A percentile compares a stretch with the other conserved stretches of the same genome.
Conservation (phyloP, 2,888 invertebrate genomes). For the Tipula helvola region DNA sequence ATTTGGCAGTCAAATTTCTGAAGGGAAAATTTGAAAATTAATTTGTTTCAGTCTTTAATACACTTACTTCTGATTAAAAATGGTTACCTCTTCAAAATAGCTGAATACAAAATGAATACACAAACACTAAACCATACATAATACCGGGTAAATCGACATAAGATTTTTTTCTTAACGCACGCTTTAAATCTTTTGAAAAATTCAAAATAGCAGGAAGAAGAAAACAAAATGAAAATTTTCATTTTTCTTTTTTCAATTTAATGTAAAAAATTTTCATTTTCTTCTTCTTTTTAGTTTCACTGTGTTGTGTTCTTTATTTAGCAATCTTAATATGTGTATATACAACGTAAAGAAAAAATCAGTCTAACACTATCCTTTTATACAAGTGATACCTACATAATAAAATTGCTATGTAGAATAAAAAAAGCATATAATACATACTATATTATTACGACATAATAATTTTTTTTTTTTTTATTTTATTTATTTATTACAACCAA, state of each 20-base stretch:
- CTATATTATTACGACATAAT: background rate
- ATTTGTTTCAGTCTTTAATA: no score
- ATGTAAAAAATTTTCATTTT: background rate
- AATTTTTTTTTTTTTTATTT: background rate
- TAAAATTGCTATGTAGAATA: background rate
- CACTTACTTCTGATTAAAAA: no score
- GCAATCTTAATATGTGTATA: background rate
- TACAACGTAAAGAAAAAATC: background rate
- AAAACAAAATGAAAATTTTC: background rate
- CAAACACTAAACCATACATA: background rate
- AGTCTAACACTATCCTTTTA: background rate
- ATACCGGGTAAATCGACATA: background rate
- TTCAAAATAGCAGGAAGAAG: background rate
- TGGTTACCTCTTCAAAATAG: no score
- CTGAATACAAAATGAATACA: background rate
- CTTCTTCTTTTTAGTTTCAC: background rate
- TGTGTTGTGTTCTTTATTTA: constrained; percentile 4
- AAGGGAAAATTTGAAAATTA: no score
- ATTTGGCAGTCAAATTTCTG: no score
- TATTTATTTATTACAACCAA: background rate
- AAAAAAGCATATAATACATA: background rate
- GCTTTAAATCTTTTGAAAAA: background rate
- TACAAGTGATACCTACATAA: background rate
- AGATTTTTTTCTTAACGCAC: background rate
- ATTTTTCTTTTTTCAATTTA: background rate